Evolutionary conservation across 64 coral and sea anemone genomes (phyloP), one percentile per base, ranked within the genome.

Genomic region (Montipora cactus): DNA sequence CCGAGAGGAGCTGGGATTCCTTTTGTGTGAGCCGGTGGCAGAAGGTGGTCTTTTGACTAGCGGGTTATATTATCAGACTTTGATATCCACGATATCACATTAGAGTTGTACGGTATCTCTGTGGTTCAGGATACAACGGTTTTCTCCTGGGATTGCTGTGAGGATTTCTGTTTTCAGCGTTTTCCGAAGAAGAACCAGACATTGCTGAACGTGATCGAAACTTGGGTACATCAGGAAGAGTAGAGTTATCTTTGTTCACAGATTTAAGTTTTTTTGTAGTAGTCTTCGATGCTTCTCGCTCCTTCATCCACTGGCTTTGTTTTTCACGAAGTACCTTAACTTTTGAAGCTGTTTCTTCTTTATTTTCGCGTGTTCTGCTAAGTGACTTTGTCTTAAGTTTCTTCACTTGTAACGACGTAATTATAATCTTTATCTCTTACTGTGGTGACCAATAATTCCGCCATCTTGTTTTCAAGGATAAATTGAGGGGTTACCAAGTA

Each of bases 251-350:
- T 84, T 78, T 89, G 64, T 45, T 85, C 46, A 47, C 22, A 78
- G 37, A 25, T 47, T 90, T 90, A 3, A 80, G 45, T 80, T 90
- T 67, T 4, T 73, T 59, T 18, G 47, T 23, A 7, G 75, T 59
- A 28, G 89, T 76, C 46, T 91, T 95, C 1, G 89, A 87, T 2
- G 66, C 90, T 66, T 99, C 98, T 84, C 98, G 77, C 50, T 99
- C 89, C 84, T 81, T 91, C 95, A 99, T 96, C 98, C 98, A 99
- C 6, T 89, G 79, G 67, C 76, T 90, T 69, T 99, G 98, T 88
- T 93, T 92, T 72, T 99, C 92, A 50, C 91, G 91, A 9, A 99
- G 94, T 59, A 88, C 70, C 21, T 93, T 78, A 15, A 96, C 92
- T 95, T 99, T 99, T 76, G 94, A 92, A 44, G 87, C 74, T 4